Evolutionary conservation across 1,140 invertebrate genomes (phyloP).

Genomic region (Cyclina sinensis): DNA sequence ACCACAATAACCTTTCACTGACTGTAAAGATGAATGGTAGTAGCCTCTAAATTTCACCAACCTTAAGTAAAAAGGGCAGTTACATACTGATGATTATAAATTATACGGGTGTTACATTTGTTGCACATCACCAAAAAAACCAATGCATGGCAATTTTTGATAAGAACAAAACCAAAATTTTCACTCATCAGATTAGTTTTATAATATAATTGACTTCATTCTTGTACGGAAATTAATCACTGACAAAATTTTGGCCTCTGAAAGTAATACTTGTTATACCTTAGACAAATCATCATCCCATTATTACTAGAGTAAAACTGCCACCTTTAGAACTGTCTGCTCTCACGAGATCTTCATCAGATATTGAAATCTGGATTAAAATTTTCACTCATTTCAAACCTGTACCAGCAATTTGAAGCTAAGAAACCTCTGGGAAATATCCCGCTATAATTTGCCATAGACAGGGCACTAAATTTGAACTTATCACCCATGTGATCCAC

Average conservation of each 20-base stretch:
- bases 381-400: constrained; percentile 30
- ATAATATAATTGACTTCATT: background rate
- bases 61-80: too few species aligned
- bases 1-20: too few species aligned
- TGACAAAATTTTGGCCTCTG: constrained; percentile 9
- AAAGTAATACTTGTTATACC: background rate
- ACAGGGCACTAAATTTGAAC: constrained; percentile 25
- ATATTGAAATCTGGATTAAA: constrained; percentile 33
- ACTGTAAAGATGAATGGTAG: too few species aligned
- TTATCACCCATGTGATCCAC: constrained; percentile 3
- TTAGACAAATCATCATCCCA: background rate
- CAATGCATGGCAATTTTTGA: too few species aligned
- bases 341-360: constrained; percentile 1
- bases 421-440: constrained; percentile 1
- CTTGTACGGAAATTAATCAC: background rate
- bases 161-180: too few species aligned
- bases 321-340: background rate
- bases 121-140: too few species aligned
- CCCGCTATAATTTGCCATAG: background rate
- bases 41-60: too few species aligned
- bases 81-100: too few species aligned
- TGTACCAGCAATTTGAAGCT: constrained; percentile 2
- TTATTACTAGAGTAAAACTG: background rate
- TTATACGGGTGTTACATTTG: too few species aligned
- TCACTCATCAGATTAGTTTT: too few species aligned